A percentile compares a stretch with the other conserved stretches of the same genome.
Conservation (phyloP, 2,113 vertebrate genomes). For the Terrapene triunguis region DNA sequence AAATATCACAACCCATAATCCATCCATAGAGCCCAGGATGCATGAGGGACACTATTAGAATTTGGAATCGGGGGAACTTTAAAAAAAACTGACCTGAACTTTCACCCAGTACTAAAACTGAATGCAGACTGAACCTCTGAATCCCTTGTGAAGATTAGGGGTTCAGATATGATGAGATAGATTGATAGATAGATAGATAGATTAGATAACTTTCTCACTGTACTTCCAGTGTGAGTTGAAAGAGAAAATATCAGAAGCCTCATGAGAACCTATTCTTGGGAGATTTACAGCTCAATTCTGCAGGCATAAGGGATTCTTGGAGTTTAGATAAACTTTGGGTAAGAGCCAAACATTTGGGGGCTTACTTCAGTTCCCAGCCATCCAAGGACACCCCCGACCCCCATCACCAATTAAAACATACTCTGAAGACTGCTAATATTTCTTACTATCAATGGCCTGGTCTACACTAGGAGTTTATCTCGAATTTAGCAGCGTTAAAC, state of each 20-base stretch:
- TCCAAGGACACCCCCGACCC: neutral
- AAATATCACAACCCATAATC: neutral
- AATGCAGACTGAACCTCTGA: neutral
- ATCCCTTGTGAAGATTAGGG: neutral
- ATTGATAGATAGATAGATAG: fast-evolving
- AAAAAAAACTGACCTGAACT: neutral
- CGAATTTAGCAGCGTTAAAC: too few species aligned
- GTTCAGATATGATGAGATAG: fast-evolving
- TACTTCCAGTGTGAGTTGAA: neutral
- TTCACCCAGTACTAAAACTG: too few species aligned
- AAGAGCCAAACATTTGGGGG: neutral
- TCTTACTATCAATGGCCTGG: neutral
- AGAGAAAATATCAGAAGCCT: neutral
- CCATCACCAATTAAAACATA: fast-evolving
- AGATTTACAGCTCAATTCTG: neutral
- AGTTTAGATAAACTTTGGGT: neutral
- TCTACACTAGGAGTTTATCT: too few species aligned
- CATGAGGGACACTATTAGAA: neutral
- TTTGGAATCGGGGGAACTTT: neutral
- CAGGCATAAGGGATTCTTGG: neutral
- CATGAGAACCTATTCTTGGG: neutral
- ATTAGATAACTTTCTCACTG: neutral
- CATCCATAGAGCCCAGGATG: neutral
- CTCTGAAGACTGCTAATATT: neutral
- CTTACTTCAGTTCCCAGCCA: neutral